phyloP scores from a whole-genome alignment of 1,140 invertebrate genomes.

The Bicyclus anynana region DNA sequence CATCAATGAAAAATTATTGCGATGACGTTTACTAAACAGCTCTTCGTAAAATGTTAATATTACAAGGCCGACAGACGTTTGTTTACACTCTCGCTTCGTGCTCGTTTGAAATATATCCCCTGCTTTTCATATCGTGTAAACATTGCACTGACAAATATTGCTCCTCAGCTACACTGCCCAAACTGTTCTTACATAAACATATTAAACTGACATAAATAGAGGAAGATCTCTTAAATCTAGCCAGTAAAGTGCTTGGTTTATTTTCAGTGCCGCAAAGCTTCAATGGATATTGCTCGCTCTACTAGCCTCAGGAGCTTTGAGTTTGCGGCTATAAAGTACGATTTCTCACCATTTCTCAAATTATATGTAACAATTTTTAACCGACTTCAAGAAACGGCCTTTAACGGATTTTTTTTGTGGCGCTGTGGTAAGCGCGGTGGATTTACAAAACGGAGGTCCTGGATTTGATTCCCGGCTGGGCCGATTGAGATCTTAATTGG shows the following conservation, averaged over 20 bases:
- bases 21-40: constrained; percentile 9
- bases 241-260: not conserved
- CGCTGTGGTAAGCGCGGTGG: too few species aligned
- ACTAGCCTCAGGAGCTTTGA: too few species aligned
- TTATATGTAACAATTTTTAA: too few species aligned
- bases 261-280: not conserved
- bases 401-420: too few species aligned
- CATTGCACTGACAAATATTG: constrained; percentile 31
- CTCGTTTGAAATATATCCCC: constrained; percentile 27
- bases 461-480: too few species aligned
- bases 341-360: too few species aligned
- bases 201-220: constrained; percentile 9
- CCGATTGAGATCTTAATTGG: too few species aligned
- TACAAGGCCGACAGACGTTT: constrained; percentile 19
- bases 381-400: too few species aligned
- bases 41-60: constrained; percentile 19
- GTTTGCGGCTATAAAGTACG: too few species aligned
- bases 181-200: constrained; percentile 6
- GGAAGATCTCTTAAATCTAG: not conserved
- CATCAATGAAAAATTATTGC: not conserved
- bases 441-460: too few species aligned
- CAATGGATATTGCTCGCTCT: too few species aligned
- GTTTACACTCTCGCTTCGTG: constrained; percentile 23
- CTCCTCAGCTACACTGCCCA: constrained; percentile 18
- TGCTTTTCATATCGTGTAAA: constrained; percentile 31